These are phyloP conservation scores for Fukomys damarensis DNA, from an alignment of 2,113 vertebrate genomes.

Conservation along the genomic window DNA sequence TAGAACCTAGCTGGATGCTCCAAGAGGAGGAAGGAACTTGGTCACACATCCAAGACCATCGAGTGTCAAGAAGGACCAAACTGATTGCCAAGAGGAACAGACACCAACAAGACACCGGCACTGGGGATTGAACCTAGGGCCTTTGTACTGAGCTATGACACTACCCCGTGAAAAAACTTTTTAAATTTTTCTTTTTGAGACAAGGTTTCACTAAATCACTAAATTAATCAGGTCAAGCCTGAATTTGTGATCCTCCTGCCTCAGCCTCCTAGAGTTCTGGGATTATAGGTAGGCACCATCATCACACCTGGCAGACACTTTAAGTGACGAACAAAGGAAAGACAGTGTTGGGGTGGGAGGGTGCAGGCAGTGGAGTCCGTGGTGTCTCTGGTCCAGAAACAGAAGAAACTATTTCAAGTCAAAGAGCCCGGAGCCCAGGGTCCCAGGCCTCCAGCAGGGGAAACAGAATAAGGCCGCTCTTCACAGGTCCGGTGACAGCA, in stretches of 20 bases:
- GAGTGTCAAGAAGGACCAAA: not conserved
- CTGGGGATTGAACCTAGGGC: too few relatives aligned
- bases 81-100: not conserved
- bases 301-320: not conserved
- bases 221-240: not conserved
- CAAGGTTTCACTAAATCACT: not conserved
- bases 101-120: not conserved
- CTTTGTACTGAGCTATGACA: too few relatives aligned
- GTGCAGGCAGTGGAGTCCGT: not conserved
- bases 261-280: not conserved
- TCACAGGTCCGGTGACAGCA: not conserved
- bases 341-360: not conserved
- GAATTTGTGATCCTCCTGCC: not conserved
- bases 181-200: not conserved
- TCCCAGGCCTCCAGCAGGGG: not conserved
- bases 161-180: not conserved
- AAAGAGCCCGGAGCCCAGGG: not conserved
- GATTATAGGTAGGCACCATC: not conserved
- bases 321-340: not conserved
- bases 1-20: not conserved
- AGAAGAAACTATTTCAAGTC: conserved; percentile 16
- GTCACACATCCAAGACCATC: not conserved
- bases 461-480: not conserved
- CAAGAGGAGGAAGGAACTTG: not conserved
- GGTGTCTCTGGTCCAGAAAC: not conserved